Conservation (phyloP, 1,140 invertebrate species). For the Nomia melanderi region DNA sequence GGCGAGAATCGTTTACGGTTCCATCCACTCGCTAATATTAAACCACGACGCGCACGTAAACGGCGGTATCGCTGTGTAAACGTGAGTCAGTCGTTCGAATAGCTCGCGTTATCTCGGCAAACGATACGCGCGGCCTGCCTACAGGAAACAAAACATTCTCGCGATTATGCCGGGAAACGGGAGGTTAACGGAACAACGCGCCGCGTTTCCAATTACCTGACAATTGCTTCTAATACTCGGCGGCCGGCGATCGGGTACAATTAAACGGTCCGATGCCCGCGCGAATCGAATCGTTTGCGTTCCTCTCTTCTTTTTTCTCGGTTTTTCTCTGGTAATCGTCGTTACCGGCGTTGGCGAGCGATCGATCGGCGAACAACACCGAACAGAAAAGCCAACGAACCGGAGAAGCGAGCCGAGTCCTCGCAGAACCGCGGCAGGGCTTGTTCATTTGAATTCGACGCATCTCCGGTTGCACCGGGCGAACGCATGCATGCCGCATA, state of each 20-base stretch:
- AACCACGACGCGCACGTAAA: slow-evolving; percentile 11
- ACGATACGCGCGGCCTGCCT: slow-evolving; percentile 6
- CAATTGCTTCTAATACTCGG: no score
- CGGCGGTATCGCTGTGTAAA: slow-evolving; percentile 22
- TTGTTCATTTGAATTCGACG: slow-evolving; percentile 68
- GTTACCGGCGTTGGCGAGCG: no score
- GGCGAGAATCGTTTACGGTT: not conserved
- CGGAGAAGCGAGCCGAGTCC: slow-evolving; percentile 25
- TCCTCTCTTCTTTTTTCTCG: no score
- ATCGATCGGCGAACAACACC: no score
- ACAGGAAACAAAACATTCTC: not conserved
- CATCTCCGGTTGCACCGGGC: slow-evolving; percentile 46
- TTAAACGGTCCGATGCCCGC: no score
- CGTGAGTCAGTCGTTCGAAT: slow-evolving; percentile 36
- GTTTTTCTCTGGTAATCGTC: no score
- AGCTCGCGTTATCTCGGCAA: slow-evolving; percentile 26
- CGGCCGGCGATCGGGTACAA: no score
- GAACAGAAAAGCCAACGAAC: slow-evolving; percentile 7
- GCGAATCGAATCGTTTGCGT: no score
- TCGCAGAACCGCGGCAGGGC: slow-evolving; percentile 26
- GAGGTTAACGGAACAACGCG: not conserved
- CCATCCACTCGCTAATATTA: slow-evolving; percentile 8
- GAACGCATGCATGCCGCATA: slow-evolving; percentile 66
- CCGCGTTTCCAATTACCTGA: not conserved
- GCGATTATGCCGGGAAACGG: not conserved